Conservation (phyloP, 2,888 invertebrate genomes). For the Agapostemon virescens region DNA sequence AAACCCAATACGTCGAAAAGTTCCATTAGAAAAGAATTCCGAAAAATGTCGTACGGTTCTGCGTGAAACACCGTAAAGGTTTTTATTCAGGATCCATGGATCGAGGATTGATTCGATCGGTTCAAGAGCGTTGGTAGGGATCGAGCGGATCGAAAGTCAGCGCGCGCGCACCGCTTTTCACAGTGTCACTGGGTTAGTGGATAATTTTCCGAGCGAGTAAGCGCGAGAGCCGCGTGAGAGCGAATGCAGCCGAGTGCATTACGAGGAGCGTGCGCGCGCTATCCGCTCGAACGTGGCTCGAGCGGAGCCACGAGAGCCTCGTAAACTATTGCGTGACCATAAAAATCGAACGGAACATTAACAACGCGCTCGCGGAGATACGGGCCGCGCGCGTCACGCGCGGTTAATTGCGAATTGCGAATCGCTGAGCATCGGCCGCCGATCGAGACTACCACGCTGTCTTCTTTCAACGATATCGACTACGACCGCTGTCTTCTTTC, state of each 20-base stretch:
- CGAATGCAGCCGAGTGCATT: constrained; percentile 55
- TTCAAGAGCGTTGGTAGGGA: neutral
- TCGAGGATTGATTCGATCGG: neutral
- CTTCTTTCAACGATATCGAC: constrained; percentile 9
- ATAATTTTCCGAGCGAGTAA: constrained; percentile 68
- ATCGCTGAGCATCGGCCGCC: neutral
- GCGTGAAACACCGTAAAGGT: neutral
- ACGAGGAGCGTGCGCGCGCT: constrained; percentile 22
- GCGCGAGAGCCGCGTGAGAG: constrained; percentile 57
- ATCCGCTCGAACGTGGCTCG: constrained; percentile 54
- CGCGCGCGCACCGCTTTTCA: constrained; percentile 43
- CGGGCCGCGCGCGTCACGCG: constrained; percentile 33
- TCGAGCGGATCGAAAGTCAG: neutral
- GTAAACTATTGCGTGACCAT: constrained; percentile 47
- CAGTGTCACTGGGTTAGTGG: constrained; percentile 67
- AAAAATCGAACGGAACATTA: constrained; percentile 52
- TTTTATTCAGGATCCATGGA: neutral
- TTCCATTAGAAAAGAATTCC: neutral
- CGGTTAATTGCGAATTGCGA: constrained; percentile 39
- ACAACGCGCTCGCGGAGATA: constrained; percentile 45
- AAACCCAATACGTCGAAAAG: neutral
- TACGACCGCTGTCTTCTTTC: constrained; percentile 15
- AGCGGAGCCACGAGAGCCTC: constrained; percentile 45
- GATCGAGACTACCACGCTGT: neutral
- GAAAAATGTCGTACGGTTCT: neutral